Conservation (phyloP, 2,888 invertebrate species). For the Scaptomyza flava region DNA sequence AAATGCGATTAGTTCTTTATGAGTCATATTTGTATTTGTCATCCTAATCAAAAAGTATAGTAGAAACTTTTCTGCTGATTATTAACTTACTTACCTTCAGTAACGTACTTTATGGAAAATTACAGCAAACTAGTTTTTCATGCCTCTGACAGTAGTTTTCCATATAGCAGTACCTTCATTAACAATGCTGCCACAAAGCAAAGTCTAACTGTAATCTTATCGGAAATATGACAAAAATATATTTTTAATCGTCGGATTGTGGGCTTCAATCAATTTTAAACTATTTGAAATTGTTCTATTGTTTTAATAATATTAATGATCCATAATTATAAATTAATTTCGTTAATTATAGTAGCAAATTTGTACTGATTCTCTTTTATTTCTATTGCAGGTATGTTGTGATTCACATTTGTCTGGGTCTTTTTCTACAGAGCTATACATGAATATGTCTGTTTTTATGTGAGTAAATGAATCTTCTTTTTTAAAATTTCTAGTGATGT, state of each 20-base stretch:
- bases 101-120: conserved; percentile 64
- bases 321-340: neutral
- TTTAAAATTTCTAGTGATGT: no score
- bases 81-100: conserved; percentile 3
- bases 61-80: conserved; percentile 40
- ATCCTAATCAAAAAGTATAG: no score
- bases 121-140: conserved; percentile 63
- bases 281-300: conserved; percentile 41
- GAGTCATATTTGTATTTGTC: neutral
- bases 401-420: conserved; percentile 6
- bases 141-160: conserved; percentile 22
- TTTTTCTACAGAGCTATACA: no score
- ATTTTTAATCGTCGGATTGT: conserved; percentile 3
- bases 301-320: conserved; percentile 57
- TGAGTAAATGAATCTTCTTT: no score
- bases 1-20: neutral
- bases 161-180: conserved; percentile 22
- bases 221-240: conserved; percentile 11
- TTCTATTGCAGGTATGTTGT: conserved; percentile 68
- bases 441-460: no score
- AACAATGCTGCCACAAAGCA: conserved; percentile 22
- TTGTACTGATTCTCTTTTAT: conserved; percentile 16
- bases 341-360: neutral
- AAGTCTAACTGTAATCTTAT: conserved; percentile 44
- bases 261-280: conserved; percentile 26